Conservation (phyloP, 2,888 invertebrate genomes). For the Clanis bilineata region DNA sequence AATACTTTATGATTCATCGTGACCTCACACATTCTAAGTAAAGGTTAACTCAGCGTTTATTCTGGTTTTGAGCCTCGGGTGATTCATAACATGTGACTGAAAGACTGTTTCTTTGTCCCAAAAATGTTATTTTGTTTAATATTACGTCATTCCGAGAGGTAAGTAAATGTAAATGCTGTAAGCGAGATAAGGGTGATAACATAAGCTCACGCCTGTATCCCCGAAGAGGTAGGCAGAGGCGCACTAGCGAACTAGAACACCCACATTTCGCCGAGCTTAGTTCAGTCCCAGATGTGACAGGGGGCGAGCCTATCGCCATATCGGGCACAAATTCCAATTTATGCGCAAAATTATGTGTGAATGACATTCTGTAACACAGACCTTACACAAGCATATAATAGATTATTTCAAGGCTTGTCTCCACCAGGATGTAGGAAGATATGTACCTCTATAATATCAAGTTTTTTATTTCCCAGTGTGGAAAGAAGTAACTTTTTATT, state of each 20-base stretch:
- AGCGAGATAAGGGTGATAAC: too few relatives aligned
- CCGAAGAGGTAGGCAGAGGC: too few relatives aligned
- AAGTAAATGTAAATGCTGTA: not conserved
- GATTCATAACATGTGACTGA: constrained; percentile 8
- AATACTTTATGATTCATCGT: constrained; percentile 4
- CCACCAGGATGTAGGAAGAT: not conserved
- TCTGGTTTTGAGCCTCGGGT: constrained; percentile 10
- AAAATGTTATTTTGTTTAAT: constrained; percentile 1
- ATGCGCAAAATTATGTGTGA: too few relatives aligned
- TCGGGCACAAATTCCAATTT: too few relatives aligned
- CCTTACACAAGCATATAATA: too few relatives aligned
- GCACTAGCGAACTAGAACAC: too few relatives aligned
- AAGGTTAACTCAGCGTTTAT: constrained; percentile 15
- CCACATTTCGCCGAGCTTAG: too few relatives aligned
- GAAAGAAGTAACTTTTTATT: not conserved
- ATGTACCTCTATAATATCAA: too few relatives aligned
- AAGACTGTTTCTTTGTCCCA: not conserved
- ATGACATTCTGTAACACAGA: too few relatives aligned
- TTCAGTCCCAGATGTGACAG: too few relatives aligned
- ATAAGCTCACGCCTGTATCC: too few relatives aligned
- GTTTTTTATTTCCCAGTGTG: not conserved
- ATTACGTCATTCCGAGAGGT: not conserved
- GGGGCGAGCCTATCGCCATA: too few relatives aligned
- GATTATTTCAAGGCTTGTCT: not conserved
- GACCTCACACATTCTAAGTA: constrained; percentile 12